Conservation (phyloP, 2,113 vertebrate species). For the Donacobius atricapilla region DNA sequence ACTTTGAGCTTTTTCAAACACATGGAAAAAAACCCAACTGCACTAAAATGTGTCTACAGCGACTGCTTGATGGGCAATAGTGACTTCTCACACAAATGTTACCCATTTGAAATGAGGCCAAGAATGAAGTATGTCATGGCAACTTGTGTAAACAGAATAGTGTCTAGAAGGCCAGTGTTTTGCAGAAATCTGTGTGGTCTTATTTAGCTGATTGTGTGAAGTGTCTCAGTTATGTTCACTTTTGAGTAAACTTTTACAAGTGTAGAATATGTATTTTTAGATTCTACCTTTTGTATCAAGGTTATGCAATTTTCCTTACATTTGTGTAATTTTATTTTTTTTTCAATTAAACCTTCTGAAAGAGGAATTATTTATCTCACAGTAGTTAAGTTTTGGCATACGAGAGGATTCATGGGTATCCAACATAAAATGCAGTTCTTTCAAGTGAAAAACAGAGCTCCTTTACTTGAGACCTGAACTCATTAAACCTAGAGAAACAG, state of each 20-base stretch:
- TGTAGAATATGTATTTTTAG: not conserved
- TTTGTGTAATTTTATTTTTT: not conserved
- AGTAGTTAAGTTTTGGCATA: not conserved
- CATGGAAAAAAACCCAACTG: not conserved
- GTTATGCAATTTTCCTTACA: not conserved
- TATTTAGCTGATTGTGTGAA: not conserved
- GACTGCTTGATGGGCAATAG: not conserved
- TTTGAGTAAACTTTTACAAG: not conserved
- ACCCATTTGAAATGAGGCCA: not conserved
- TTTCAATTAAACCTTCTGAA: not conserved
- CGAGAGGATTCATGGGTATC: constrained; percentile 7
- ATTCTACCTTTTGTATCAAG: not conserved
- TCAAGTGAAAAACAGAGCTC: constrained; percentile 57
- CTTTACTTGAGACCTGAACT: constrained; percentile 35
- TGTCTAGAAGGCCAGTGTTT: not conserved
- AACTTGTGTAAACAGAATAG: not conserved
- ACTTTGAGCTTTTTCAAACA: not conserved
- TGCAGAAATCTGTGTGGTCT: not conserved
- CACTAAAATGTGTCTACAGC: not conserved
- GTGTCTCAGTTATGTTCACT: not conserved
- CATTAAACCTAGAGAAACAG: constrained; percentile 53
- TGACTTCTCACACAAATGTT: not conserved
- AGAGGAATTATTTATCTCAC: not conserved
- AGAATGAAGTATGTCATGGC: not conserved
- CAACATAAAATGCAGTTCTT: constrained; percentile 53